Percentiles rank a stretch among this genome's conserved stretches.
Evolutionary conservation across 2,113 vertebrate species (phyloP).

Genomic region (Lucifuga dentata): DNA sequence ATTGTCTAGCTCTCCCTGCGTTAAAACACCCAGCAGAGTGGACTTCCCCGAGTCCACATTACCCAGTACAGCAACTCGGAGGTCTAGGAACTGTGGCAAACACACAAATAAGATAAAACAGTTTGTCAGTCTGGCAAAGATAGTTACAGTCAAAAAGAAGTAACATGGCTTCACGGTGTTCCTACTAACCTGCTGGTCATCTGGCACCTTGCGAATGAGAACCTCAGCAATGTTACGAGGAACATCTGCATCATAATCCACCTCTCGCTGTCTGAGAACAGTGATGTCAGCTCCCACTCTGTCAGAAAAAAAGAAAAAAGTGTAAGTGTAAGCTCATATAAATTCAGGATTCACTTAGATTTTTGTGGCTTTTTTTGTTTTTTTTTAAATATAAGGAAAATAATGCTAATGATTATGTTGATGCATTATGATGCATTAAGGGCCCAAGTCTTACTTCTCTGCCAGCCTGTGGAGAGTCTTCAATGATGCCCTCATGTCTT

Average conservation of each 20-base stretch:
- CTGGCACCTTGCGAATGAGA: conserved; percentile 96
- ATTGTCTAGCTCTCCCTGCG: conserved; percentile 97
- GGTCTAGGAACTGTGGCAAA: conserved; percentile 90
- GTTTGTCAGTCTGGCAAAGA: background rate
- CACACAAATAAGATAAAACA: background rate
- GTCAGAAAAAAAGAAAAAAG: conserved; percentile 14
- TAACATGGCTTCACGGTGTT: background rate
- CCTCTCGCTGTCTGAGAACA: conserved; percentile 91
- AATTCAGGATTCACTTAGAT: no score
- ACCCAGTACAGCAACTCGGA: conserved; percentile 95
- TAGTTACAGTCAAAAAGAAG: background rate
- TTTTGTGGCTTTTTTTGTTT: background rate
- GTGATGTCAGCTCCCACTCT: conserved; percentile 98
- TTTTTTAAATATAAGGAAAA: background rate
- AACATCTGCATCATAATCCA: conserved; percentile 90
- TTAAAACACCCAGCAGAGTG: conserved; percentile 95
- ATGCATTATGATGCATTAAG: background rate
- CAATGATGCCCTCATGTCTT: conserved; percentile 95
- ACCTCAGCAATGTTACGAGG: conserved; percentile 95
- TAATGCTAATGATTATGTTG: no score
- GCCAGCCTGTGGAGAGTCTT: conserved; percentile 94
- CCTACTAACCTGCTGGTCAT: conserved; percentile 93
- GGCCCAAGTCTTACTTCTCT: conserved; percentile 89
- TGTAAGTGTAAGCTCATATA: no score
- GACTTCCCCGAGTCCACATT: conserved; percentile 99